Conservation (phyloP, 2,888 invertebrate species). For the Ischnura elegans region DNA sequence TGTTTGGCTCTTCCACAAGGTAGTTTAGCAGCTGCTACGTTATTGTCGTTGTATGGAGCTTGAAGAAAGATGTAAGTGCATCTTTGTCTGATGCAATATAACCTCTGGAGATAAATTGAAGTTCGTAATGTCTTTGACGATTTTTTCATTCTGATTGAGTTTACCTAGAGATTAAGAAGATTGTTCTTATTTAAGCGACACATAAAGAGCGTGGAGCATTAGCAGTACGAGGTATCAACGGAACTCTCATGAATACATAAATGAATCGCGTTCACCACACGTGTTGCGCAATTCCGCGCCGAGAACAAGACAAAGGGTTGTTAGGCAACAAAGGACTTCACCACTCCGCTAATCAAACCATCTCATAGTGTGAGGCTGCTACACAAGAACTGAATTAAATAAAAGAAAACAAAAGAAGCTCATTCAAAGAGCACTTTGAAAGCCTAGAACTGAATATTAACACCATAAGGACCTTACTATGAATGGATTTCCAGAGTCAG, state of each 20-base stretch:
- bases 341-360: background rate
- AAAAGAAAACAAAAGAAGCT: conserved; percentile 21
- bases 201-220: background rate
- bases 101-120: background rate
- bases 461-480: background rate
- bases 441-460: background rate
- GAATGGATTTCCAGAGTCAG: background rate
- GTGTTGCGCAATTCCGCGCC: conserved; percentile 5
- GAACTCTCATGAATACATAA: conserved; percentile 15
- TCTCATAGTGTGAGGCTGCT: background rate
- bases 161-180: background rate
- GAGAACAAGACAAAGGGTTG: conserved; percentile 21
- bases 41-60: no score
- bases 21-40: no score
- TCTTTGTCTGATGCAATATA: no score
- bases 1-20: no score
- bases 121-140: background rate
- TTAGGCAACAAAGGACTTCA: conserved; percentile 18
- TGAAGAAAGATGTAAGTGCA: no score
- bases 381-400: conserved; percentile 11
- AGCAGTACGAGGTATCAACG: background rate
- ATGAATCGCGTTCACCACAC: background rate
- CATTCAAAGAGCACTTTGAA: background rate
- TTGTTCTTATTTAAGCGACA: background rate
- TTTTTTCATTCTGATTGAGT: background rate